Evolutionary conservation across 2,113 vertebrate species (phyloP), one percentile per base, ranked within the genome.

Genomic region (Poicephalus meyeri): DNA sequence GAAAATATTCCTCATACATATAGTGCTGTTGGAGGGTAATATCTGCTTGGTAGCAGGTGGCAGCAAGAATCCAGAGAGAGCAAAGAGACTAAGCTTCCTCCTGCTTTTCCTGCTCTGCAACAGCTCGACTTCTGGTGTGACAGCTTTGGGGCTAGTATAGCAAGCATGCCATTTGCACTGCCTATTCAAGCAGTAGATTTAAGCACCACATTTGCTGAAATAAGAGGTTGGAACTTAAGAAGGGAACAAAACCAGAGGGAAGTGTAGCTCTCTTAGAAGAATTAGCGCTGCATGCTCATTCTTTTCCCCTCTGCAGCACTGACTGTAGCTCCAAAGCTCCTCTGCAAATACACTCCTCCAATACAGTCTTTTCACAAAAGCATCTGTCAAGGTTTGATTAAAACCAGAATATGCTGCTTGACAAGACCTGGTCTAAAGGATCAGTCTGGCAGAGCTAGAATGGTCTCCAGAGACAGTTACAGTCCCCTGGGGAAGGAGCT

Each of bases 201-300:
- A 64, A 86, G 42, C 16, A 41, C 13, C 8, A 8, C 14, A 5
- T 31, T 42, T 91, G 33, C 80, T 82, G 39, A 69, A 91, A 74
- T 10, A 65, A 56, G 68, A 60, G 23, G 23, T 25, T 66, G n/a
- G 9, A 26, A 70, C 2, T 0, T 46, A 52, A 65, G 20, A 35
- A 58, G 18, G 5, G 37, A 68, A 24, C 55, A 35, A 79, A 47
- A 74, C 60, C 4, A 0, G 2, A 4, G 10, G 13, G 4, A 64
- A 7, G 12, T 19, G 20, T 39, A 28, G 55, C 52, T 6, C 10
- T 44, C 9, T 2, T 12, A 73, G 35, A 52, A 37, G 20, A 37
- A 35, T 35, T 17, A 26, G 52, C 1, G 1, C 41, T 5, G 1
- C 18, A 8, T 0, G 2, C 25, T 80, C 13, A 2, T 23, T 53